Evolutionary conservation across 2,113 vertebrate genomes (phyloP).

Genomic region (Neomonachus schauinslandi): DNA sequence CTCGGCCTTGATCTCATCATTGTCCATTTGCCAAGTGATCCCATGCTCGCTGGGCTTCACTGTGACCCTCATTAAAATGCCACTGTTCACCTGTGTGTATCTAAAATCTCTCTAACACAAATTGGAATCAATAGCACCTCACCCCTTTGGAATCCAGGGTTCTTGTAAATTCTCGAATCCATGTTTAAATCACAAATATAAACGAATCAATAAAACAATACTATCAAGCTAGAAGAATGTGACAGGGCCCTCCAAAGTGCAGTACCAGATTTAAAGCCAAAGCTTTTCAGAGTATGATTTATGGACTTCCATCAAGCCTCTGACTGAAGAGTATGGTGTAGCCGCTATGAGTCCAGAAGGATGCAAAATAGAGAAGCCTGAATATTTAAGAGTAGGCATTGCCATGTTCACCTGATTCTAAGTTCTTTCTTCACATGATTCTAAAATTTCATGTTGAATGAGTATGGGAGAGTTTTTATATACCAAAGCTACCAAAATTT

Average conservation of each 20-base stretch:
- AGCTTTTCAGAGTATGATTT: neutral
- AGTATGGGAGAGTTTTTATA: neutral
- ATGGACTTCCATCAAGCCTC: neutral
- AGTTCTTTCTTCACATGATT: neutral
- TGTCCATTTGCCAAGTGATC: neutral
- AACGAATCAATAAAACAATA: neutral
- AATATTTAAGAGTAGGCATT: neutral
- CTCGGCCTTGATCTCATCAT: neutral
- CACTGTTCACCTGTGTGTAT: neutral
- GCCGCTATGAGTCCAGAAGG: neutral
- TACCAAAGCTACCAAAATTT: neutral
- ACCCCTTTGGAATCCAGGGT: neutral
- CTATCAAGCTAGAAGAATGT: neutral
- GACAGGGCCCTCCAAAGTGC: neutral
- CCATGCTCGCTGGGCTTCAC: neutral
- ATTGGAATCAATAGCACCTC: neutral
- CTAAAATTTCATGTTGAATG: neutral
- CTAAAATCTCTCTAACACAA: neutral
- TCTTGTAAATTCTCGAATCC: neutral
- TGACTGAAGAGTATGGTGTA: neutral
- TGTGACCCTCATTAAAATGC: neutral
- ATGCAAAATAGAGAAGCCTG: neutral
- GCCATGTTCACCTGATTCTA: neutral
- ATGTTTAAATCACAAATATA: slow-evolving; percentile 1
- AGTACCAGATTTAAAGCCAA: neutral